Evolutionary conservation across 2,797 vertebrate genomes (phyloP).

Genomic region (Pipistrellus kuhlii): DNA sequence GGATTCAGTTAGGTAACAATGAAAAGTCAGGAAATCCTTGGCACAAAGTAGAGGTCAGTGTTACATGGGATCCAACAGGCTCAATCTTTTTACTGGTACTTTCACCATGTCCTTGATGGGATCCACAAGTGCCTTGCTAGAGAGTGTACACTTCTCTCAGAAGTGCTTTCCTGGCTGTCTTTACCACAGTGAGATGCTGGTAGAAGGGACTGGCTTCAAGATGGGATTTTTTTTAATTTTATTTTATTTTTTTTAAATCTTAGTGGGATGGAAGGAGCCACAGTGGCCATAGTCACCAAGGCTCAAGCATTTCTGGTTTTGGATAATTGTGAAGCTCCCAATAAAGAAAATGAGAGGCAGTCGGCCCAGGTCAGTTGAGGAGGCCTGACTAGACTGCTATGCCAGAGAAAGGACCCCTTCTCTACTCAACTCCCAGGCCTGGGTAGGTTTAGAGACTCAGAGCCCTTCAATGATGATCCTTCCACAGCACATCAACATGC

Average conservation of each 20-base stretch:
- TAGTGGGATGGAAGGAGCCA: neutral
- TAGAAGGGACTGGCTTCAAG: neutral
- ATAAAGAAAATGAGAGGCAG: conserved; percentile 12
- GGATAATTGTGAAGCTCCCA: neutral
- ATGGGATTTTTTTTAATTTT: neutral
- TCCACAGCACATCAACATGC: neutral
- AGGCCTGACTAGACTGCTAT: neutral
- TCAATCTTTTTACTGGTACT: neutral
- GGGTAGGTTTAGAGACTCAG: neutral
- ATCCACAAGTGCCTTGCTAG: neutral
- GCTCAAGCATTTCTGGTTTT: neutral
- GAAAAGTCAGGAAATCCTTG: conserved; percentile 45
- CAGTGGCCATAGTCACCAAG: neutral
- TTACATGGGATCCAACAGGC: neutral
- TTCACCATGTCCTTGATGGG: neutral
- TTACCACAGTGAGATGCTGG: neutral
- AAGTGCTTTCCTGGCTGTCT: conserved; percentile 5
- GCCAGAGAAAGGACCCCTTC: neutral
- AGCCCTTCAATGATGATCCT: conserved; percentile 4
- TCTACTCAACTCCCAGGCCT: neutral
- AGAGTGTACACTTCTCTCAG: neutral
- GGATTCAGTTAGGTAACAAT: neutral
- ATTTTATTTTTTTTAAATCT: neutral
- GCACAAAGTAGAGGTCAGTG: conserved; percentile 38
- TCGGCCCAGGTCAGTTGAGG: neutral